Conservation (phyloP, 2,888 invertebrate species). For the Watsonalla binaria region DNA sequence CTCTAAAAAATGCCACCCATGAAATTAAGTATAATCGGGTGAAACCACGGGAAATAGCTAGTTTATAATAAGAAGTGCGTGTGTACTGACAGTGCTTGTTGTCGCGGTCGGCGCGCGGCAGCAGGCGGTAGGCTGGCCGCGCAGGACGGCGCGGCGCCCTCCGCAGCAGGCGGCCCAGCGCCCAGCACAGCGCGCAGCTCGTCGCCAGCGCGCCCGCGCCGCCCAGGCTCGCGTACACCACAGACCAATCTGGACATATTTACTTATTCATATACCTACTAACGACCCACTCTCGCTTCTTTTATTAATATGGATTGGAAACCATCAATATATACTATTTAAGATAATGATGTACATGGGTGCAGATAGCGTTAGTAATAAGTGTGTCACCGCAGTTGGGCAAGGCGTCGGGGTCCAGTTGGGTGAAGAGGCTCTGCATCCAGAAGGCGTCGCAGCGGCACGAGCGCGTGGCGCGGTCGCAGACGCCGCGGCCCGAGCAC, state of each 20-base stretch:
- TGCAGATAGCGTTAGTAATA: background rate
- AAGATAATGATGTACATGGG: background rate
- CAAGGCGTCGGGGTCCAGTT: slow-evolving; percentile 87
- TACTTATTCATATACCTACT: background rate
- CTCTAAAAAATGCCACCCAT: no score
- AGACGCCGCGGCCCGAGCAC: slow-evolving; percentile 95
- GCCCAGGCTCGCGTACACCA: slow-evolving; percentile 92
- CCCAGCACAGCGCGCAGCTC: slow-evolving; percentile 82
- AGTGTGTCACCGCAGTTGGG: slow-evolving; percentile 85
- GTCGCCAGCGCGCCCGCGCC: slow-evolving; percentile 79
- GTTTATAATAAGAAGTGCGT: slow-evolving; percentile 7
- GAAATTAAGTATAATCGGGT: no score
- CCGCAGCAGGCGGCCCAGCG: slow-evolving; percentile 72
- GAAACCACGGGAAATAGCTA: no score
- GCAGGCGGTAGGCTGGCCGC: slow-evolving; percentile 80
- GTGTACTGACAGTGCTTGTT: slow-evolving; percentile 81
- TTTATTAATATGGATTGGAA: no score
- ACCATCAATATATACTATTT: no score
- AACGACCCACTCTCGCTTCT: background rate
- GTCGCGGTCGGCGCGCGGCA: slow-evolving; percentile 84
- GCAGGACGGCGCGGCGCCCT: slow-evolving; percentile 78
- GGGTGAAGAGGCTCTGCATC: slow-evolving; percentile 93
- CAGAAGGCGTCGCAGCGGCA: slow-evolving; percentile 97
- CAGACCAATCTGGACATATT: slow-evolving; percentile 89
- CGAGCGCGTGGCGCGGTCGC: slow-evolving; percentile 88